phyloP scores from a whole-genome alignment of 2,113 vertebrate species.

The Muntiacus muntjak region DNA sequence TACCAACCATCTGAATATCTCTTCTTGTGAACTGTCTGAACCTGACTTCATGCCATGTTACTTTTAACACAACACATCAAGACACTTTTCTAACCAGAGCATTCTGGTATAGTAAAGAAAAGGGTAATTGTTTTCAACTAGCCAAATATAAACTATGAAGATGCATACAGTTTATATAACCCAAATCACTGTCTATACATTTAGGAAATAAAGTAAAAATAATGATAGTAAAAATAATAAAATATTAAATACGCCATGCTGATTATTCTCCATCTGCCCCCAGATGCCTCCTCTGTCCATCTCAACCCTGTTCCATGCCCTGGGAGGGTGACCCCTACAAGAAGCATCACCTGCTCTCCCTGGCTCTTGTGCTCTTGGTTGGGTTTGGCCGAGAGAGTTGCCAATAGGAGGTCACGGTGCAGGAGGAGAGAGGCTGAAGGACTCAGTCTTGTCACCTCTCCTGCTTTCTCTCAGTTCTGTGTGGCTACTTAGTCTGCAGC shows the following conservation, averaged over 20 bases:
- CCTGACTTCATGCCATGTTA: background rate
- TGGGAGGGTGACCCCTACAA: background rate
- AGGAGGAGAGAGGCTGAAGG: background rate
- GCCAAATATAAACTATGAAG: background rate
- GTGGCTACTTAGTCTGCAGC: rapidly evolving
- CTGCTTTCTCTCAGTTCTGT: background rate
- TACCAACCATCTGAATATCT: background rate
- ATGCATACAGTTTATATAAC: background rate
- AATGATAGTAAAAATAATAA: background rate
- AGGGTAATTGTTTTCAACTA: background rate
- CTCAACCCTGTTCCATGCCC: background rate
- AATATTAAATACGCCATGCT: background rate
- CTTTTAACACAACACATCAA: background rate
- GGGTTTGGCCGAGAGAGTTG: background rate
- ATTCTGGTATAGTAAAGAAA: background rate
- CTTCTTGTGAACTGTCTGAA: background rate
- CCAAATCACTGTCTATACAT: background rate
- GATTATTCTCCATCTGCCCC: background rate
- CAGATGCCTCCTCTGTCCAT: background rate
- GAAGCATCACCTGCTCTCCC: background rate
- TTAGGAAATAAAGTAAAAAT: background rate
- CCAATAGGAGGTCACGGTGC: background rate
- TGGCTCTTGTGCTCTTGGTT: background rate
- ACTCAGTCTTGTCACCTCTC: rapidly evolving
- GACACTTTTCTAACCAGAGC: background rate